Base-by-base conservation (phyloP, 2,113 vertebrate species). In the Urocynchramus pylzowi region DNA sequence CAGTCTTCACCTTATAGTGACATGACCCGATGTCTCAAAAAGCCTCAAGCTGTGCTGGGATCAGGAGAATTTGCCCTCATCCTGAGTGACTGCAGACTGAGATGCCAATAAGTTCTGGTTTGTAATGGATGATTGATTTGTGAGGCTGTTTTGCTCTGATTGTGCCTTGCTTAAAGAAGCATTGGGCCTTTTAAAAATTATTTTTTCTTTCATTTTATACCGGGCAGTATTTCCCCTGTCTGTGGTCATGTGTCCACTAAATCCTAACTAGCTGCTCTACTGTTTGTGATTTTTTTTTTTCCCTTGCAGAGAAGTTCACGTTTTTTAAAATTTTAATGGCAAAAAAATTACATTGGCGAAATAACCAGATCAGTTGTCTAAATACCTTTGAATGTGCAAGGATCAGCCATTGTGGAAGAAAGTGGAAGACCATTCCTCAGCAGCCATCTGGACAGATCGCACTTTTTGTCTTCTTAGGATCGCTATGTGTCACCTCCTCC, bases 11-110 rank as follows among this genome's bases (percentile, higher is more conserved):
- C 95, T 95, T 89, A 95, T 77, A 76, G 49, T 57, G 90, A 80
- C 96, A 93, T 96, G 94, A 96, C 93, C 97, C 97, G 95, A 97
- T 98, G 96, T 97, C 93, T 97, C 65, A 49, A 78, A 95, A 88
- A 95, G 94, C 96, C 92, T 94, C 89, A 77, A 95, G 96, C 90
- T 87, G 93, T 84, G 76, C 71, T 94, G 90, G 94, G 92, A 94
- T 76, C 59, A 65, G 85, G 91, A 97, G 86, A 74, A 53, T 90
- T 63, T 89, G 42, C 69, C 89, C 50, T 84, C 84, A 96, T 97
- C 94, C 85, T 82, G 84, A 89, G 89, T 77, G 79, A 91, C 94
- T 96, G 78, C 69, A 67, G 95, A 70, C 86, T 92, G 91, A 84
- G 77, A 45, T 94, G 87, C 70, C 95, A 97, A 90, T 95, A 94